Base-by-base conservation (phyloP, 2,888 invertebrate species). In the Hypena proboscidalis region DNA sequence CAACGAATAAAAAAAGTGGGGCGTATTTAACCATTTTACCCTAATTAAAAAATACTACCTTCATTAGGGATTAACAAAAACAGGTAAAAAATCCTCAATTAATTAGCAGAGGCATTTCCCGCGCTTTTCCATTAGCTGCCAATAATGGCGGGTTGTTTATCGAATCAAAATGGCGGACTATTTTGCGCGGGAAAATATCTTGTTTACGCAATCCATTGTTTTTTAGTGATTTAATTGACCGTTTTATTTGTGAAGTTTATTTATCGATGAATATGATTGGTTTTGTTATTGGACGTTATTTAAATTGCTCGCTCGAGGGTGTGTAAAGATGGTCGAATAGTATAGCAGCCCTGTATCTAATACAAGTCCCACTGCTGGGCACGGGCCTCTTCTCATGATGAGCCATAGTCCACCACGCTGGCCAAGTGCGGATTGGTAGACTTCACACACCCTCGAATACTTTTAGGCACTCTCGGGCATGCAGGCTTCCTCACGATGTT, bases 91-190 rank as follows among this genome's bases (percentile, higher is more conserved):
- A 34, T 14, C 21, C 51, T 47, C 49, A 52, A 59, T 53, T 60
- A 59, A 55, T 46, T 50, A 54, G 35, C 34, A 37, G 34, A 34
- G 38, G 14, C 34, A 58, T 67, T 67, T 56, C 38, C 47, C 46
- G 51, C 48, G 41, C 19, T 52, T 46, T 37, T 50, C 48, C 50
- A 58, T 61, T 49, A 57, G 35, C 51, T 56, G 56, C 37, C 51
- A 67, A 57, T 44, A n/a, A 67, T 63, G 63, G 63, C 61, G 23
- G 49, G 38, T 29, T 64, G 63, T 63, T 63, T 51, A 60, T 5
- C 15, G 32, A 11, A 34, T 21, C 14, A 57, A 48, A 57, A 63
- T 55, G 54, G 60, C 49, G 19, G 57, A 44, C 32, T 45, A 47
- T 62, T 62, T 57, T 47, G 36, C 34, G 39, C 46, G 48, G 41